A percentile compares a stretch with the other conserved stretches of the same genome.
phyloP scores from a whole-genome alignment of 1,140 invertebrate species.

The Papilio dardanus region DNA sequence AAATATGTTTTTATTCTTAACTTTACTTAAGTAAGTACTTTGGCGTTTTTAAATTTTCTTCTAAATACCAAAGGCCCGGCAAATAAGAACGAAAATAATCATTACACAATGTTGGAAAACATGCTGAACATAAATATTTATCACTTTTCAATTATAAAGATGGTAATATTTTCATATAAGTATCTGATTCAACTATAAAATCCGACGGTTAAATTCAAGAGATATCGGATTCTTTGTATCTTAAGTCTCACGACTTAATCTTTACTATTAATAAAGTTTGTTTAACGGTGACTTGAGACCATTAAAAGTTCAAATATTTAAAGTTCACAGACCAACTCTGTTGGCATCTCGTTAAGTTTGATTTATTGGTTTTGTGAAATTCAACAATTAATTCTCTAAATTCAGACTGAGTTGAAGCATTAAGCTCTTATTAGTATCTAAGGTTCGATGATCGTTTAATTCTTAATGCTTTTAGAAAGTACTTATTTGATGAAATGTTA shows the following conservation, averaged over 20 bases:
- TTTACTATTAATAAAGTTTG: slow-evolving; percentile 12
- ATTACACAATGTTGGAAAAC: too few species aligned
- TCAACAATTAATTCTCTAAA: slow-evolving; percentile 5
- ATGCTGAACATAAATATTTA: too few species aligned
- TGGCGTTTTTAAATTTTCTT: too few species aligned
- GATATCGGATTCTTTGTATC: background rate
- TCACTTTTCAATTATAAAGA: too few species aligned
- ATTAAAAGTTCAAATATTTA: slow-evolving; percentile 27
- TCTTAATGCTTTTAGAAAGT: background rate
- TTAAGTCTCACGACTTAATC: background rate
- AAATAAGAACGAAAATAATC: too few species aligned
- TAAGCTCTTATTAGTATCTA: background rate
- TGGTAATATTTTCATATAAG: background rate
- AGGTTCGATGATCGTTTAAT: slow-evolving; percentile 3
- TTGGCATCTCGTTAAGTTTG: slow-evolving; percentile 3
- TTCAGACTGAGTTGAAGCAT: background rate
- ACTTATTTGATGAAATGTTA: background rate
- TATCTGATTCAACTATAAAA: background rate
- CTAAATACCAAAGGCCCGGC: too few species aligned
- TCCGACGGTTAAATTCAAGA: background rate
- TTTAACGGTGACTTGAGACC: background rate
- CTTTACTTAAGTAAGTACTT: too few species aligned
- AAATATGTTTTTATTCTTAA: background rate
- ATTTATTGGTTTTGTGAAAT: slow-evolving; percentile 15
- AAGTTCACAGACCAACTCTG: slow-evolving; percentile 11